Evolutionary conservation across 2,113 vertebrate species (phyloP).

Genomic region (Galemys pyrenaicus): DNA sequence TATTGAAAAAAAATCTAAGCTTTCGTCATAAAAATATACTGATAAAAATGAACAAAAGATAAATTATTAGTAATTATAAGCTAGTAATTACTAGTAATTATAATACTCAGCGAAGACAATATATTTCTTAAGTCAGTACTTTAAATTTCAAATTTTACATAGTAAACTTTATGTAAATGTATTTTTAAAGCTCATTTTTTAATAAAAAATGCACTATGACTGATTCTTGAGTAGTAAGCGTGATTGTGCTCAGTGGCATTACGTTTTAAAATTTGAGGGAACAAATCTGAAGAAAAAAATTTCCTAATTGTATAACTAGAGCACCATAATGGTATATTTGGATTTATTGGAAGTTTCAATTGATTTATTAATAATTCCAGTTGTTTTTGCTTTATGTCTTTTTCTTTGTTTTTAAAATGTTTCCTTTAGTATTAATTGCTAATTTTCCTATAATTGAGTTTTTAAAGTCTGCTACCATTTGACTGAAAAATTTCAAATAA

Average conservation of each 20-base stretch:
- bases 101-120: not conserved
- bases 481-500: not conserved
- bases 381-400: not conserved
- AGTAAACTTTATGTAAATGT: not conserved
- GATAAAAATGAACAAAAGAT: not conserved
- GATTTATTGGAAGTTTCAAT: not conserved
- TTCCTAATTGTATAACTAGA: not conserved
- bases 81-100: not conserved
- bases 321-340: not conserved
- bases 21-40: not conserved
- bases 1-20: not conserved
- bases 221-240: not conserved
- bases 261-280: not conserved
- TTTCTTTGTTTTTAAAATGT: not conserved
- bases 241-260: not conserved
- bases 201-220: not conserved
- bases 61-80: conserved; percentile 13
- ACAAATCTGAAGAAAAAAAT: not conserved
- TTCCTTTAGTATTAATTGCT: not conserved
- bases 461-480: not conserved
- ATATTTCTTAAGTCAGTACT: not conserved
- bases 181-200: not conserved
- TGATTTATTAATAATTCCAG: not conserved
- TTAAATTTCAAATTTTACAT: not conserved
- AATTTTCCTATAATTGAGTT: not conserved